A percentile compares a stretch with the other conserved stretches of the same genome.
Conservation (phyloP, 2,797 vertebrate species). For the Pseudotriccus pelzelni region DNA sequence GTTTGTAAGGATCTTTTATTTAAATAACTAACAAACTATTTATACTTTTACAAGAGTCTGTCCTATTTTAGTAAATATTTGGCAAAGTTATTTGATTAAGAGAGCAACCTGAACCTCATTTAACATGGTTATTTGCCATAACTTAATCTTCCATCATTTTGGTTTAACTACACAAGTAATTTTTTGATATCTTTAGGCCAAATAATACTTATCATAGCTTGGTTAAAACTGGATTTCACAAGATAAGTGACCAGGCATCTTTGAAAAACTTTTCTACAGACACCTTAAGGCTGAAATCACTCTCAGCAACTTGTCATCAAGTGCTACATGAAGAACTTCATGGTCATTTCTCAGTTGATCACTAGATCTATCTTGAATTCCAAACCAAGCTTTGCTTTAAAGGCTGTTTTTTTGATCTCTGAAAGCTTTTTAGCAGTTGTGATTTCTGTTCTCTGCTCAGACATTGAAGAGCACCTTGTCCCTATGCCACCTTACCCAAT, state of each 20-base stretch:
- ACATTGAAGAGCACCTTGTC: rapidly evolving
- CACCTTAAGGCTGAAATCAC: background rate
- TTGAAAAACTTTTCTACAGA: background rate
- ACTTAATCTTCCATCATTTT: constrained; percentile 68
- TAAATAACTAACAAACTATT: constrained; percentile 83
- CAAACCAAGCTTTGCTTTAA: background rate
- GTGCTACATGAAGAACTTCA: background rate
- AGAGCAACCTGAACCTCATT: constrained; percentile 77
- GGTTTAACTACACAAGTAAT: constrained; percentile 63
- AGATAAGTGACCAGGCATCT: background rate
- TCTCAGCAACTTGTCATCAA: background rate
- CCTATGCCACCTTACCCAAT: rapidly evolving
- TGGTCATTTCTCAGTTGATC: background rate
- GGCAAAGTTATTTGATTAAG: constrained; percentile 78
- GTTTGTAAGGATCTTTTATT: constrained; percentile 76
- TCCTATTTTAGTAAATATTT: constrained; percentile 84
- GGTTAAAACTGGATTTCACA: constrained; percentile 18
- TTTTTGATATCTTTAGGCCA: constrained; percentile 14
- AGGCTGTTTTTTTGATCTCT: background rate
- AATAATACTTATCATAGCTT: constrained; percentile 12
- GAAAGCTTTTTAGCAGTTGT: background rate
- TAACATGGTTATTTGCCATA: constrained; percentile 66
- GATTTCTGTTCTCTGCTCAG: background rate
- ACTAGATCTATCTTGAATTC: background rate
- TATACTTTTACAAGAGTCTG: constrained; percentile 81